These are phyloP conservation scores for Nasonia vitripennis DNA, from an alignment of 1,140 invertebrate genomes.

Conservation along the genomic window DNA sequence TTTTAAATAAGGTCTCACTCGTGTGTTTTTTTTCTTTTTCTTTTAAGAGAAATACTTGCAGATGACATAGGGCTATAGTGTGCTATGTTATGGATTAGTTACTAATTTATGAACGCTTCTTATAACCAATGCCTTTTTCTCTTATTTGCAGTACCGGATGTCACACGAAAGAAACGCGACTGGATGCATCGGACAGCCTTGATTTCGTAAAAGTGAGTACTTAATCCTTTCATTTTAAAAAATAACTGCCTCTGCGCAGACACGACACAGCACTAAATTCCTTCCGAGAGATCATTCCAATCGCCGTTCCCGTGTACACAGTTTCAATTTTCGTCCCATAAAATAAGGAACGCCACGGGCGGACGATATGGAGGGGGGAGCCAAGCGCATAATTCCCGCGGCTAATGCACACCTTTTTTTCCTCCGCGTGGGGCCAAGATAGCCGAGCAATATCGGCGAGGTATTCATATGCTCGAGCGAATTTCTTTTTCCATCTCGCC, in stretches of 20 bases:
- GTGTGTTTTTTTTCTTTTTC: no score
- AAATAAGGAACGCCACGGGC: background rate
- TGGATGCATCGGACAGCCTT: background rate
- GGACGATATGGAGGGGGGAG: background rate
- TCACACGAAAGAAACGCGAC: background rate
- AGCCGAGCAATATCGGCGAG: background rate
- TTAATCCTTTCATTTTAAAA: background rate
- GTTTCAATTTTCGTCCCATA: background rate
- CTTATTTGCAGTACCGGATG: background rate
- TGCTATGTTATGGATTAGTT: background rate
- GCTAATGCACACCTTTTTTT: background rate
- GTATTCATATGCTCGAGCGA: conserved; percentile 23
- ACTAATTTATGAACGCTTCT: background rate
- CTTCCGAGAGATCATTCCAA: background rate
- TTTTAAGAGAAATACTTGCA: background rate
- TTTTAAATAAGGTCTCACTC: no score
- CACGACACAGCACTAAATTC: background rate
- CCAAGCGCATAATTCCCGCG: background rate
- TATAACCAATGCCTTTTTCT: background rate
- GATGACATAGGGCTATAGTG: background rate
- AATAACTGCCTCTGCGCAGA: no score
- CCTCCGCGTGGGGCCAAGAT: background rate
- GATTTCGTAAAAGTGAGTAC: background rate
- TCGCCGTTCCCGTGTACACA: background rate
- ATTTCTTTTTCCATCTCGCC: conserved; percentile 26